These are phyloP conservation scores for Drosophila peninsularis DNA, from an alignment of 2,888 invertebrate species.

Conservation along the genomic window DNA sequence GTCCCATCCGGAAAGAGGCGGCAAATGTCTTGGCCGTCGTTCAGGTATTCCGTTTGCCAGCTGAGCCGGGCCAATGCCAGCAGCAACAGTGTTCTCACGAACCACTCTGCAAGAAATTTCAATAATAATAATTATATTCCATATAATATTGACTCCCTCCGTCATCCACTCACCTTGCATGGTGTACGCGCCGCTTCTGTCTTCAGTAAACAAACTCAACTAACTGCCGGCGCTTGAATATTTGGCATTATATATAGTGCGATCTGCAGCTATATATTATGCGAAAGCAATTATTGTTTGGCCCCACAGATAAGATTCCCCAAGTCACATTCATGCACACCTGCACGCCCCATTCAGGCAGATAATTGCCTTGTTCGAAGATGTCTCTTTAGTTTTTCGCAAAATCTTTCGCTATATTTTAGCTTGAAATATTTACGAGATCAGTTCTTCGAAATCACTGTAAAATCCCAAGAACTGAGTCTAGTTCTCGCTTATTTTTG, in stretches of 20 bases:
- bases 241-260: slow-evolving; percentile 43
- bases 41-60: slow-evolving; percentile 51
- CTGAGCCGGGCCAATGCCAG: slow-evolving; percentile 37
- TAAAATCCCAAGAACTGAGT: neutral
- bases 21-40: slow-evolving; percentile 66
- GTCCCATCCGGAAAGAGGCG: slow-evolving; percentile 66
- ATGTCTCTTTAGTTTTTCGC: neutral
- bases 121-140: too few species aligned
- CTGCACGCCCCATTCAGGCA: neutral
- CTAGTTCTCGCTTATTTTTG: neutral
- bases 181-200: slow-evolving; percentile 6
- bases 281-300: slow-evolving; percentile 41
- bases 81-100: slow-evolving; percentile 24
- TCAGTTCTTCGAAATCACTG: neutral
- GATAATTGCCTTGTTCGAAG: slow-evolving; percentile 14
- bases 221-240: slow-evolving; percentile 33
- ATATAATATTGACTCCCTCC: too few species aligned
- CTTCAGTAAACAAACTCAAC: slow-evolving; percentile 24
- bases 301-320: slow-evolving; percentile 57
- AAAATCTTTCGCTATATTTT: neutral
- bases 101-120: slow-evolving; percentile 9
- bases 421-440: neutral
- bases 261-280: slow-evolving; percentile 49
- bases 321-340: slow-evolving; percentile 38
- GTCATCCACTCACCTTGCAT: slow-evolving; percentile 44